A percentile compares a stretch with the other conserved stretches of the same genome.
Evolutionary conservation across 2,113 vertebrate genomes (phyloP).

Genomic region (Octodon degus): DNA sequence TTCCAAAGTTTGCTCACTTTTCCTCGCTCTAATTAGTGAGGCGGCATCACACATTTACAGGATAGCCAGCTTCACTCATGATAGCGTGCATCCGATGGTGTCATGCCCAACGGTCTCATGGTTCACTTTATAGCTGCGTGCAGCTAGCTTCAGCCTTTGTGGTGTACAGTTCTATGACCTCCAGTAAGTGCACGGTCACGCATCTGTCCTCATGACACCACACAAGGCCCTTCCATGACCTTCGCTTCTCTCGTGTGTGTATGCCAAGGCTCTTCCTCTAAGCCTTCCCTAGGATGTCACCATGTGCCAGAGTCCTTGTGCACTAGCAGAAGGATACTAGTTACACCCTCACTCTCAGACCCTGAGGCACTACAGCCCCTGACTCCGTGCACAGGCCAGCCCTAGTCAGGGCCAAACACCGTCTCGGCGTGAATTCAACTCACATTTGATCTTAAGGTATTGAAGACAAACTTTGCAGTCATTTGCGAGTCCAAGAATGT

Average conservation of each 20-base stretch:
- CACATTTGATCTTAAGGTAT: not conserved
- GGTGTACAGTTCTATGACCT: not conserved
- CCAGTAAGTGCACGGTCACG: not conserved
- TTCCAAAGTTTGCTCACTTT: not conserved
- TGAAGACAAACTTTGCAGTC: not conserved
- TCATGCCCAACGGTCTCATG: not conserved
- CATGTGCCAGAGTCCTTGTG: not conserved
- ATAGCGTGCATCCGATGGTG: not conserved
- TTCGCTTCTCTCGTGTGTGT: not conserved
- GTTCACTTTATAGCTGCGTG: not conserved
- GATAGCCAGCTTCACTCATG: not conserved
- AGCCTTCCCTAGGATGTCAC: not conserved
- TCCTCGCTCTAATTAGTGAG: not conserved
- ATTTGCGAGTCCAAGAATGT: not conserved
- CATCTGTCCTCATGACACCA: too few relatives aligned
- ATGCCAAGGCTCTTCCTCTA: not conserved
- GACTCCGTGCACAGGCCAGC: not conserved
- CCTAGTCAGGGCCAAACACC: not conserved
- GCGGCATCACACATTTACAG: not conserved
- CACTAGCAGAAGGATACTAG: not conserved
- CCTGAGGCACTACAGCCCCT: not conserved
- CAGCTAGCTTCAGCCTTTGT: not conserved
- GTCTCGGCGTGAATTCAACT: not conserved
- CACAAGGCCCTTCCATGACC: not conserved
- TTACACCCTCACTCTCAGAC: not conserved